Evolutionary conservation across 2,888 invertebrate genomes (phyloP).

Genomic region (Cryptops parisi): DNA sequence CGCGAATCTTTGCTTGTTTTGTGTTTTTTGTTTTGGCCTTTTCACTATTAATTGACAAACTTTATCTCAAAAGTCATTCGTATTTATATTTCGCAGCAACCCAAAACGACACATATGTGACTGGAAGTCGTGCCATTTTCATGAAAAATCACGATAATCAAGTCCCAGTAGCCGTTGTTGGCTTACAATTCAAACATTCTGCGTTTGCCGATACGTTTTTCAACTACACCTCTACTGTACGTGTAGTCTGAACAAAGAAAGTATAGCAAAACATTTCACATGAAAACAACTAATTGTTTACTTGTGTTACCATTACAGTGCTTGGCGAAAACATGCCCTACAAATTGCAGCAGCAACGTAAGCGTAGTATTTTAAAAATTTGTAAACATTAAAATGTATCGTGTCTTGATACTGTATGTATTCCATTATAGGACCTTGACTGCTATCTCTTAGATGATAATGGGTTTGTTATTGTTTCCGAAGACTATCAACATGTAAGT

Average conservation of each 20-base stretch:
- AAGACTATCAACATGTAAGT: conserved; percentile 53
- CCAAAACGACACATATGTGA: conserved; percentile 53
- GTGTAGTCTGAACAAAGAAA: not conserved
- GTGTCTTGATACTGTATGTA: not conserved
- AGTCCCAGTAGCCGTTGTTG: conserved; percentile 84
- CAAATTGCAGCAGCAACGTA: conserved; percentile 18
- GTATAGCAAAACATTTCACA: not conserved
- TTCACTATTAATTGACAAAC: not conserved
- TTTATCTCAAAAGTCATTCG: not conserved
- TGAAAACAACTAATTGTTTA: not conserved
- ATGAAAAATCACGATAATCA: conserved; percentile 44
- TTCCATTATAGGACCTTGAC: conserved; percentile 64
- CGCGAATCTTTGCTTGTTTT: no score
- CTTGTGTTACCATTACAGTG: conserved; percentile 8
- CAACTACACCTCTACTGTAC: conserved; percentile 51
- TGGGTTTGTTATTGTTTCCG: conserved; percentile 82
- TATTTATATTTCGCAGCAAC: conserved; percentile 19
- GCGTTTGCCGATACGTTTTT: conserved; percentile 68
- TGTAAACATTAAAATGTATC: not conserved
- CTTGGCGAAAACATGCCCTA: not conserved
- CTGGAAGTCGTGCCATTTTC: conserved; percentile 83
- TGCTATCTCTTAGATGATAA: conserved; percentile 91
- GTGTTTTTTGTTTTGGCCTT: not conserved
- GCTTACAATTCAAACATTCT: conserved; percentile 70
- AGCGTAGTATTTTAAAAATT: conserved; percentile 5